These are phyloP conservation scores for Emmelina monodactyla DNA, from an alignment of 2,888 invertebrate species.

Conservation along the genomic window DNA sequence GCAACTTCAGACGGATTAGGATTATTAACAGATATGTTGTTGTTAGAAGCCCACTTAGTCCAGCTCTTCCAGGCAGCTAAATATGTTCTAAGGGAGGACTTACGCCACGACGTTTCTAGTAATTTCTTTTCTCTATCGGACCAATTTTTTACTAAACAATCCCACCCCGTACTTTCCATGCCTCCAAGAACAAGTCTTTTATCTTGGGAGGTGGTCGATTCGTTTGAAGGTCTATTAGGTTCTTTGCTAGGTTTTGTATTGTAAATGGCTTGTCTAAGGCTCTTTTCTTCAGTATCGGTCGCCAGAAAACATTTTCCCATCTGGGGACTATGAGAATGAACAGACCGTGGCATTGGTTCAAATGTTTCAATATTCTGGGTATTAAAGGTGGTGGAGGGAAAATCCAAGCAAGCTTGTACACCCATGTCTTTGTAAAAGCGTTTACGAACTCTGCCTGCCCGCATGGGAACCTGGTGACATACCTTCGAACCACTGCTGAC, in stretches of 20 bases:
- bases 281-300: slow-evolving; percentile 7
- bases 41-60: not conserved
- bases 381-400: slow-evolving; percentile 14
- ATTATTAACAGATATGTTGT: not conserved
- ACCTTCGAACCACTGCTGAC: slow-evolving; percentile 7
- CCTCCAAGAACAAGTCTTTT: slow-evolving; percentile 10
- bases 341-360: slow-evolving; percentile 9
- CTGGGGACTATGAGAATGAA: slow-evolving; percentile 9
- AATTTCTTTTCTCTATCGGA: not conserved
- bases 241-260: slow-evolving; percentile 3
- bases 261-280: slow-evolving; percentile 11
- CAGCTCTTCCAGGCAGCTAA: not conserved
- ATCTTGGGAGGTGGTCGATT: slow-evolving; percentile 9
- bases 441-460: slow-evolving; percentile 5
- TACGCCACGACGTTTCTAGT: not conserved
- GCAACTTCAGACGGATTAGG: not conserved
- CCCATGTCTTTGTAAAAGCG: slow-evolving; percentile 12
- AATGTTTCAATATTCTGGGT: slow-evolving; percentile 11
- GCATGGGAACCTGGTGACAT: slow-evolving; percentile 4
- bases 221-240: slow-evolving; percentile 11
- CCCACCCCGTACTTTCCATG: slow-evolving; percentile 17
- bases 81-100: slow-evolving; percentile 1
- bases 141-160: not conserved
- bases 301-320: slow-evolving; percentile 11
- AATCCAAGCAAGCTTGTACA: slow-evolving; percentile 10